Evolutionary conservation across 2,113 vertebrate species (phyloP).

Genomic region (Choloepus hoffmanni): DNA sequence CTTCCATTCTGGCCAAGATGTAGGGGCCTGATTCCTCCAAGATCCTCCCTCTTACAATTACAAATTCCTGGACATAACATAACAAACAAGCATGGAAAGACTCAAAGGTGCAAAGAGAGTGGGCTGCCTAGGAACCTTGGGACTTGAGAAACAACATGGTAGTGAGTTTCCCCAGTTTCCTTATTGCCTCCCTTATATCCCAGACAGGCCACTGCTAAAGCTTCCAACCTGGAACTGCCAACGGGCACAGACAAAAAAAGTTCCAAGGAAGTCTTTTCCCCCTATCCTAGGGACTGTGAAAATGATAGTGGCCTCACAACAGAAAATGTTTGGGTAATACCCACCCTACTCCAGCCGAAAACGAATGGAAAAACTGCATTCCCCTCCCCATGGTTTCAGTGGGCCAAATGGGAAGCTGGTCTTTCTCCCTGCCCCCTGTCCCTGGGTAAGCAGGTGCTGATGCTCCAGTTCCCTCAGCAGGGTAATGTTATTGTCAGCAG

Average conservation of each 20-base stretch:
- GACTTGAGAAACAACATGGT: not conserved
- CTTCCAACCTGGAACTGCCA: not conserved
- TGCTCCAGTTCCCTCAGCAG: not conserved
- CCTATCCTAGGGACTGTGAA: not conserved
- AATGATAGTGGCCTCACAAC: not conserved
- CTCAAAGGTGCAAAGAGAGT: not conserved
- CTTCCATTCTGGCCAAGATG: not conserved
- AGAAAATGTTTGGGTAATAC: not conserved
- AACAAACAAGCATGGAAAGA: not conserved
- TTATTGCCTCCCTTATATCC: not conserved
- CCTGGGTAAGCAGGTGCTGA: fast-evolving
- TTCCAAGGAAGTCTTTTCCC: not conserved
- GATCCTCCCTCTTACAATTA: not conserved
- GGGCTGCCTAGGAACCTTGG: not conserved
- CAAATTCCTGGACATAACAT: not conserved
- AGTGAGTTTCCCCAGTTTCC: not conserved
- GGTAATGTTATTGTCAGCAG: not conserved
- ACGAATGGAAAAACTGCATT: not conserved
- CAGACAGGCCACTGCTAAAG: not conserved
- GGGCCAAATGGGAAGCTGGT: not conserved
- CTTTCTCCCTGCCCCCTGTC: not conserved
- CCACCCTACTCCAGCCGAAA: not conserved
- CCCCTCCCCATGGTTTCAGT: not conserved
- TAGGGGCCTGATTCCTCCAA: not conserved
- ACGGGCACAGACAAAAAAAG: not conserved